A percentile compares a stretch with the other conserved stretches of the same genome.
phyloP scores from a whole-genome alignment of 2,113 vertebrate species.

The Psilopsiagon aurifrons region DNA sequence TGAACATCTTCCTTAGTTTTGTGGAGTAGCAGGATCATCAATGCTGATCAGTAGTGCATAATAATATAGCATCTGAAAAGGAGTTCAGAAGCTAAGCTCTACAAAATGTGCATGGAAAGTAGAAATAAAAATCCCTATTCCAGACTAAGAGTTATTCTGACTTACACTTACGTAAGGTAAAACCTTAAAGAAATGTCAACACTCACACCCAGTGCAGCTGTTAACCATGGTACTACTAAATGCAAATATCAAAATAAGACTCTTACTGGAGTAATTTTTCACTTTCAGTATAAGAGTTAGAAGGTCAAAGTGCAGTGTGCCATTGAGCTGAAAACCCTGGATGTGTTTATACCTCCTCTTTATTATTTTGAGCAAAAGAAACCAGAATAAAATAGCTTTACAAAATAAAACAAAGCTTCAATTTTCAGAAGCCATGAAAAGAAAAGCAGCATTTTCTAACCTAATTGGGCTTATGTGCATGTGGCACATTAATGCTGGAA shows the following conservation, averaged over 20 bases:
- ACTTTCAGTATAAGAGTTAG: not conserved
- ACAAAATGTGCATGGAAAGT: not conserved
- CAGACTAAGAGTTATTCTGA: not conserved
- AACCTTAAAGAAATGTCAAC: not conserved
- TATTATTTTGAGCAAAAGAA: not conserved
- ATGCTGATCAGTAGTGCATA: not conserved
- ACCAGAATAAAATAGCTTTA: not conserved
- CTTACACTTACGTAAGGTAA: not conserved
- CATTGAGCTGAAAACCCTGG: not conserved
- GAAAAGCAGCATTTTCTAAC: slow-evolving; percentile 25
- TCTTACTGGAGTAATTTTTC: not conserved
- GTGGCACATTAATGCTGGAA: slow-evolving; percentile 68
- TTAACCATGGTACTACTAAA: not conserved
- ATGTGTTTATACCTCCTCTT: not conserved
- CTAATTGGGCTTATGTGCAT: slow-evolving; percentile 53
- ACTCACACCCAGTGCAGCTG: not conserved
- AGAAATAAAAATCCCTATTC: not conserved
- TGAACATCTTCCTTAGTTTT: not conserved
- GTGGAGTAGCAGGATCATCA: not conserved
- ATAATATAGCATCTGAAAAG: not conserved
- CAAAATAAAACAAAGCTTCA: not conserved
- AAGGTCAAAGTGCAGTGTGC: not conserved
- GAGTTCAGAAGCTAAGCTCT: not conserved
- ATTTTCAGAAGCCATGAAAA: slow-evolving; percentile 35
- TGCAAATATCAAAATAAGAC: not conserved